phyloP scores from a whole-genome alignment of 2,888 invertebrate genomes.

The Stratiomys singularior region DNA sequence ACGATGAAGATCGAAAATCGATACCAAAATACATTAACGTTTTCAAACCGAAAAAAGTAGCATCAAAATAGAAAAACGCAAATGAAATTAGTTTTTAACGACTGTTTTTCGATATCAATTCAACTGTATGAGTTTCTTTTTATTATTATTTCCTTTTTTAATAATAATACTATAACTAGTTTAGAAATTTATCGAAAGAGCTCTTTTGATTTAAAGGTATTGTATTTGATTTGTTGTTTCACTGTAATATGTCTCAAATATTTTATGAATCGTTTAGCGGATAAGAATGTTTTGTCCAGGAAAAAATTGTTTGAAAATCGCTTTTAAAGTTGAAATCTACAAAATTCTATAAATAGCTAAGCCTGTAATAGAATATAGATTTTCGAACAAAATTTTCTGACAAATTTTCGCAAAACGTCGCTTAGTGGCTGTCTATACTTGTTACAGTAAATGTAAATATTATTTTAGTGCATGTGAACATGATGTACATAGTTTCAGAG shows the following conservation, averaged over 20 bases:
- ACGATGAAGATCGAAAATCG: constrained; percentile 43
- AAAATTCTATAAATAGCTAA: too few species aligned
- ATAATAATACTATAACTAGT: neutral
- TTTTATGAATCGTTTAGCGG: too few species aligned
- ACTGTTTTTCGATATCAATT: neutral
- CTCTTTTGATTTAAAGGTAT: constrained; percentile 23
- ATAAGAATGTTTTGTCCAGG: too few species aligned
- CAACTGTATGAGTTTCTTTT: neutral
- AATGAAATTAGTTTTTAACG: too few species aligned
- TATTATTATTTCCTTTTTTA: constrained; percentile 1
- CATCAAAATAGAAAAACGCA: neutral
- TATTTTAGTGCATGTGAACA: too few species aligned
- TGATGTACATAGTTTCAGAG: neutral
- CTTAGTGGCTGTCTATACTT: too few species aligned
- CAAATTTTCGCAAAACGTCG: too few species aligned
- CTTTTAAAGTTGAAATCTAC: too few species aligned
- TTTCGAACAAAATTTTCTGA: too few species aligned
- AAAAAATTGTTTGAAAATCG: too few species aligned
- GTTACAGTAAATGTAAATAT: too few species aligned
- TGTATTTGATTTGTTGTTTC: constrained; percentile 10
- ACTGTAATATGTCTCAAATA: neutral
- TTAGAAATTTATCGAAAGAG: neutral
- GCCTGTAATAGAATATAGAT: too few species aligned
- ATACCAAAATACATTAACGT: constrained; percentile 36
- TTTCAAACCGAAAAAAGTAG: constrained; percentile 37